These are phyloP conservation scores for Homarus gammarus DNA, from an alignment of 2,888 invertebrate genomes.

Conservation along the genomic window DNA sequence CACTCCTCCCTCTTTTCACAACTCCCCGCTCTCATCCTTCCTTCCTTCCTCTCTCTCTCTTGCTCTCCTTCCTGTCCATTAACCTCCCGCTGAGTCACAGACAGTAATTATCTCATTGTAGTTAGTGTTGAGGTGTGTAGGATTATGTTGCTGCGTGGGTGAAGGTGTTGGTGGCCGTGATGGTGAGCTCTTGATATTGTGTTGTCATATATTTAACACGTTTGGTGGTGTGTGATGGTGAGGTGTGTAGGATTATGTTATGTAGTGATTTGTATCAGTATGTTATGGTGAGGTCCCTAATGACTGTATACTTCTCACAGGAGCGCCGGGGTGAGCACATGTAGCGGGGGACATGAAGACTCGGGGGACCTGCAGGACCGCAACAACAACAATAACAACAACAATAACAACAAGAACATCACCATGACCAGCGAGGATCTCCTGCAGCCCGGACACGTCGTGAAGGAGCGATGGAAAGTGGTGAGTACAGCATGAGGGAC, in stretches of 20 bases:
- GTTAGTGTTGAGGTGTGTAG: too few species aligned
- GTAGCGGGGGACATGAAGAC: slow-evolving; percentile 74
- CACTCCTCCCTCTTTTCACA: slow-evolving; percentile 6
- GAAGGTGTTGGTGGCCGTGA: too few species aligned
- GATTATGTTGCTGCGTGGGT: too few species aligned
- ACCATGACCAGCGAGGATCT: slow-evolving; percentile 87
- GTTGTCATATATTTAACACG: not conserved
- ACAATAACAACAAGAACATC: slow-evolving; percentile 67
- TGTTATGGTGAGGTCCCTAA: not conserved
- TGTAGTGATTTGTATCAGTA: too few species aligned
- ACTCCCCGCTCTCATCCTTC: slow-evolving; percentile 3
- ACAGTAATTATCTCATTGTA: too few species aligned
- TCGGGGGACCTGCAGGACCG: slow-evolving; percentile 69
- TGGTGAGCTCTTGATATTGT: too few species aligned
- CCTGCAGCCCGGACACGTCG: slow-evolving; percentile 96
- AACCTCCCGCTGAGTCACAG: too few species aligned
- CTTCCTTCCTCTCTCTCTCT: slow-evolving; percentile 38
- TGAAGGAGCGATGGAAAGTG: slow-evolving; percentile 99
- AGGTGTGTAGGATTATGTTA: too few species aligned
- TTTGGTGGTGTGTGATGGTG: too few species aligned
- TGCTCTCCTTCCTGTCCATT: not conserved
- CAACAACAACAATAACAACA: slow-evolving; percentile 69
- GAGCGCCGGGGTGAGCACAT: slow-evolving; percentile 69
- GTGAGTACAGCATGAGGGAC: slow-evolving; percentile 84
- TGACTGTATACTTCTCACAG: slow-evolving; percentile 3